Percentiles rank a stretch among this genome's conserved stretches.
phyloP scores from a whole-genome alignment of 1,140 invertebrate genomes.

The Drosophila hydei region DNA sequence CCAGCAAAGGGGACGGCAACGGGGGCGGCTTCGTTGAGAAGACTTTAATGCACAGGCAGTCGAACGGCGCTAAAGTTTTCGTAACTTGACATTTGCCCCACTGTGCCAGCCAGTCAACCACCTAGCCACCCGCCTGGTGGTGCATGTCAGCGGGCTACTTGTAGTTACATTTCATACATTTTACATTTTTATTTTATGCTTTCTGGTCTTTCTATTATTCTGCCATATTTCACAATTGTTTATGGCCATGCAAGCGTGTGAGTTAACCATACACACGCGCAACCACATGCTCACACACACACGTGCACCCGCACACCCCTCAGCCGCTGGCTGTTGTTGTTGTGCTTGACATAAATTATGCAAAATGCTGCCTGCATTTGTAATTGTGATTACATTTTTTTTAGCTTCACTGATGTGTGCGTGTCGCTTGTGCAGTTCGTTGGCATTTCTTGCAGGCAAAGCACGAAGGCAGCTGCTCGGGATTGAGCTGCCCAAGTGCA shows the following conservation, averaged over 20 bases:
- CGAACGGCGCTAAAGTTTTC: conserved; percentile 14
- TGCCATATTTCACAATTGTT: conserved; percentile 81
- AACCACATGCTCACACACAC: neutral
- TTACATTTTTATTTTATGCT: conserved; percentile 46
- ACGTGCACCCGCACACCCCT: neutral
- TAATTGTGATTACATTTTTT: conserved; percentile 75
- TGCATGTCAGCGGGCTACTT: conserved; percentile 53
- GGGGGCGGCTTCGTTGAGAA: too few relatives aligned
- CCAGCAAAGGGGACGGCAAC: too few relatives aligned
- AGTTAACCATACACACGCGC: conserved; percentile 4
- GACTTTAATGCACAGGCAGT: conserved; percentile 8
- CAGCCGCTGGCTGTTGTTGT: conserved; percentile 51
- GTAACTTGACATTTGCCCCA: conserved; percentile 27
- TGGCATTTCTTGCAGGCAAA: conserved; percentile 27
- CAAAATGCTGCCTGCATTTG: conserved; percentile 80
- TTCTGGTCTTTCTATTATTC: conserved; percentile 77
- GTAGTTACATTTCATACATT: conserved; percentile 63
- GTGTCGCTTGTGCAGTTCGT: conserved; percentile 28
- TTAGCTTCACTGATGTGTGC: conserved; percentile 28
- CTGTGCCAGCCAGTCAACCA: conserved; percentile 2
- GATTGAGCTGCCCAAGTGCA: conserved; percentile 27
- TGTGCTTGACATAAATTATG: conserved; percentile 81
- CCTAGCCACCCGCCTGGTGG: neutral
- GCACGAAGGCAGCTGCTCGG: conserved; percentile 8
- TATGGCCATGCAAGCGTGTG: conserved; percentile 67